These are phyloP conservation scores for Ophiothrix spiculata DNA, from an alignment of 35 echinoderm and acorn worm species.

Conservation along the genomic window DNA sequence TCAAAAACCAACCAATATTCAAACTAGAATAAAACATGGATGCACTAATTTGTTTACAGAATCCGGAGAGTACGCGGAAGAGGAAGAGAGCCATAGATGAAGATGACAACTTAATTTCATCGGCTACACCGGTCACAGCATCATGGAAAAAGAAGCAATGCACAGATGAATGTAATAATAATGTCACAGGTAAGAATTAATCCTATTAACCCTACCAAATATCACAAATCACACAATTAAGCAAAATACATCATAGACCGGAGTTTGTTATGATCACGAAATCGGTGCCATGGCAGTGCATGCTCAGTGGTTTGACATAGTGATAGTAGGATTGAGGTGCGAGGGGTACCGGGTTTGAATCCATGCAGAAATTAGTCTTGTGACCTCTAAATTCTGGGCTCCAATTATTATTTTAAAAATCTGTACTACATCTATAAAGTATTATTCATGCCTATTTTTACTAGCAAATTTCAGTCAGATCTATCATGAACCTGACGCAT, in stretches of 20 bases:
- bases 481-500: not conserved
- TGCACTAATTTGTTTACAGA: conserved; percentile 14
- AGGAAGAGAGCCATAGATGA: conserved; percentile 35
- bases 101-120: conserved; percentile 25
- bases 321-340: too few species aligned
- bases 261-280: not conserved
- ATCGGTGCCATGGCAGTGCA: too few species aligned
- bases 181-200: conserved; percentile 29
- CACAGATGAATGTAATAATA: conserved; percentile 11
- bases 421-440: too few species aligned
- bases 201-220: not conserved
- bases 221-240: not conserved
- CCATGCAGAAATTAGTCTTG: too few species aligned
- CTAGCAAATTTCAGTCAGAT: too few species aligned
- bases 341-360: too few species aligned
- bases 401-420: too few species aligned
- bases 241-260: too few species aligned
- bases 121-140: conserved; percentile 37
- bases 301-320: too few species aligned
- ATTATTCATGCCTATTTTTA: too few species aligned
- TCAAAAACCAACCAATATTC: not conserved
- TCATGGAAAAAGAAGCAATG: conserved; percentile 23
- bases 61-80: conserved; percentile 38
- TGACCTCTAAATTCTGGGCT: not conserved
- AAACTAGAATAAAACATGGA: not conserved